Percentiles rank a stretch among this genome's conserved stretches.
Evolutionary conservation across 2,888 invertebrate species (phyloP).

Genomic region (Eucera pruinosa): DNA sequence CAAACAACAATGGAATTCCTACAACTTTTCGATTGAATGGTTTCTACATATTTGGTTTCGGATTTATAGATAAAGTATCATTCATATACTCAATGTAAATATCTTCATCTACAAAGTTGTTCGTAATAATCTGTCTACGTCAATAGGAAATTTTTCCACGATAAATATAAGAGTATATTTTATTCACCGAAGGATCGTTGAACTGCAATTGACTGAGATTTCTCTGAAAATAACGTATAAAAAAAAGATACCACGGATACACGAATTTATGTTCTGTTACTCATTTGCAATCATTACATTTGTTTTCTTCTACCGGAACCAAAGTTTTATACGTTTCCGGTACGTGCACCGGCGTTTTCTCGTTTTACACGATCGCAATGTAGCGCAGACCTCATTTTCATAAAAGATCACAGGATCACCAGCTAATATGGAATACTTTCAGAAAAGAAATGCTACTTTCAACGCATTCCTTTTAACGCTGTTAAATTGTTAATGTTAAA

Average conservation of each 20-base stretch:
- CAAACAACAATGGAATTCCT: no score
- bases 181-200: no score
- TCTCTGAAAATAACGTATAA: neutral
- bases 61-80: no score
- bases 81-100: no score
- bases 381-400: conserved; percentile 5
- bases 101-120: no score
- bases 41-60: no score
- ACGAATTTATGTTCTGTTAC: conserved; percentile 9
- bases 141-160: no score
- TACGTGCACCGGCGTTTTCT: conserved; percentile 9
- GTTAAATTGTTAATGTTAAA: neutral
- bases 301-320: conserved; percentile 23
- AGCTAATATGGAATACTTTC: neutral
- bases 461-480: neutral
- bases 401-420: neutral
- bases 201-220: neutral
- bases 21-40: no score
- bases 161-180: no score
- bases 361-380: no score
- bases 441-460: neutral
- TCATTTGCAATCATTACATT: neutral
- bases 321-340: conserved; percentile 20
- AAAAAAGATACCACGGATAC: neutral
- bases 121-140: no score